These are phyloP conservation scores for Lingula anatina DNA, from an alignment of 2,888 invertebrate genomes.

Conservation along the genomic window DNA sequence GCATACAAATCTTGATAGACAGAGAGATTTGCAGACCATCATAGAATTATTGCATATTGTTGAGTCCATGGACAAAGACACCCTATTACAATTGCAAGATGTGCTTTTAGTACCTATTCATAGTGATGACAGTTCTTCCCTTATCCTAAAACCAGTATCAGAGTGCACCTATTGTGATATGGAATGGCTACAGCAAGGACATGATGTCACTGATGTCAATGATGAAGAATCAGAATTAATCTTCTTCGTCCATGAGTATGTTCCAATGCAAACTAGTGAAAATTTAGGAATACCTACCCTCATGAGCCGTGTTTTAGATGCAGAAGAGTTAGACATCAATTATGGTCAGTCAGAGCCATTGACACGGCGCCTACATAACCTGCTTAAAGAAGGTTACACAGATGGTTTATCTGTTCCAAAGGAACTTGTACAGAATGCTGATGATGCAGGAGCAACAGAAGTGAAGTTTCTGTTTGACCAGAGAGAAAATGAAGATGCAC, in stretches of 20 bases:
- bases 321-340: conserved; percentile 13
- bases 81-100: too few relatives aligned
- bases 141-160: conserved; percentile 6
- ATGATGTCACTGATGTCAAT: background rate
- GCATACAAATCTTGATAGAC: too few relatives aligned
- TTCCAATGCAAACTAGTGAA: conserved; percentile 24
- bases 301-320: conserved; percentile 25
- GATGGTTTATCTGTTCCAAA: conserved; percentile 38
- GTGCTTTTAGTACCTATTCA: conserved; percentile 5
- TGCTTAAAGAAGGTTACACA: conserved; percentile 32
- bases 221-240: too few relatives aligned
- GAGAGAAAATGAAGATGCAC: conserved; percentile 21
- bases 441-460: conserved; percentile 34
- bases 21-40: too few relatives aligned
- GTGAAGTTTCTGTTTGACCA: conserved; percentile 24
- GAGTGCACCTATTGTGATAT: conserved; percentile 26
- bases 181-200: conserved; percentile 15
- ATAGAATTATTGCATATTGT: too few relatives aligned
- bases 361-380: conserved; percentile 21
- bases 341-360: conserved; percentile 36
- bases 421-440: conserved; percentile 41
- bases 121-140: conserved; percentile 2
- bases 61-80: too few relatives aligned
- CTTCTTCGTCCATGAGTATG: conserved; percentile 21
- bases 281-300: conserved; percentile 26